Percentiles rank a stretch among this genome's conserved stretches.
phyloP scores from a whole-genome alignment of 2,888 invertebrate genomes.

The Microchrysa polita region DNA sequence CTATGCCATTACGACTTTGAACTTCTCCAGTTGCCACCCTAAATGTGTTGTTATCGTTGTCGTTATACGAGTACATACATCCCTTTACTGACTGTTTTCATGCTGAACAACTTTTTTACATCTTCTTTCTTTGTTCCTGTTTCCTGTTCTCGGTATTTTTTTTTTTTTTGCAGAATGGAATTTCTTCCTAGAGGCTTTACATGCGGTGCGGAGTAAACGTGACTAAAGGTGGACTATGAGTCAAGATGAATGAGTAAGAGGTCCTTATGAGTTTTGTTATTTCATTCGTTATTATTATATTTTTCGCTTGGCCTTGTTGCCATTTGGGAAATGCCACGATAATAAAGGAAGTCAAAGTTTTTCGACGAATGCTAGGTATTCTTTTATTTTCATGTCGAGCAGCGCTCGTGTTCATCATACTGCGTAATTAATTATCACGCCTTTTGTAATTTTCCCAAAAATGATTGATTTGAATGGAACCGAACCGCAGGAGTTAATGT shows the following conservation, averaged over 20 bases:
- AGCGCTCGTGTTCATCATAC: conserved; percentile 15
- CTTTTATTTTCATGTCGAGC: background rate
- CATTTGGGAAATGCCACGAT: background rate
- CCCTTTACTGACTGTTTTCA: conserved; percentile 12
- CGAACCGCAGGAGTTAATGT: conserved; percentile 5
- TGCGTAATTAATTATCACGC: conserved; percentile 32
- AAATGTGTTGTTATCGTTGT: background rate
- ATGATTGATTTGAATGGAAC: conserved; percentile 30
- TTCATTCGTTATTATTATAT: conserved; percentile 26
- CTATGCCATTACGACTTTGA: background rate
- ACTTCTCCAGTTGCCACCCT: background rate
- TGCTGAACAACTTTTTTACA: conserved; percentile 21
- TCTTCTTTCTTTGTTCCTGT: background rate
- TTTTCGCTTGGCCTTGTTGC: background rate
- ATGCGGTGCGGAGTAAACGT: conserved; percentile 9
- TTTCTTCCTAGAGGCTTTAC: too few relatives aligned
- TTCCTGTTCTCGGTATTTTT: conserved; percentile 31
- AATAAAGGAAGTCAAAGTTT: conserved; percentile 18
- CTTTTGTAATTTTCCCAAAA: conserved; percentile 1
- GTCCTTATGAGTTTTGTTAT: conserved; percentile 27
- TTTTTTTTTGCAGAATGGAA: background rate
- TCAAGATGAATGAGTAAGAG: conserved; percentile 21
- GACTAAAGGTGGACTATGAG: background rate
- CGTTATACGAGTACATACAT: background rate
- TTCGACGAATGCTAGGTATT: conserved; percentile 25